Conservation (phyloP, 2,888 invertebrate genomes). For the Pristionchus mayeri region DNA sequence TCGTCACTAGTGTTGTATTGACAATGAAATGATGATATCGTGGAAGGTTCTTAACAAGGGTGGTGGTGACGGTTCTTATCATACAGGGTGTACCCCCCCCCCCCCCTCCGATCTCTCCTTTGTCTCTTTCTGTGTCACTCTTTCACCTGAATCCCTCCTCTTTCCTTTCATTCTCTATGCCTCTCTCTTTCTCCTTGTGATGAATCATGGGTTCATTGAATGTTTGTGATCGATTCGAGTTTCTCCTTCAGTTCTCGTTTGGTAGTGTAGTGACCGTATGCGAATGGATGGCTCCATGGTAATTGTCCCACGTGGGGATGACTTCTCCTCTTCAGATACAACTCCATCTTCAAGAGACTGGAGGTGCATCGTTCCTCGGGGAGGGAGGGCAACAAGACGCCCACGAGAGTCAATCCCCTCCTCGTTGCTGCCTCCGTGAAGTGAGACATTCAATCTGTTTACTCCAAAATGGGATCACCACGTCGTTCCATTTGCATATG, state of each 20-base stretch:
- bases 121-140: neutral
- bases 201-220: constrained; percentile 23
- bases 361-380: neutral
- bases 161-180: neutral
- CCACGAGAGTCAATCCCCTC: constrained; percentile 38
- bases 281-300: neutral
- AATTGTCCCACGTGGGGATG: neutral
- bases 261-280: neutral
- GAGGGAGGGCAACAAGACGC: constrained; percentile 38
- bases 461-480: no score
- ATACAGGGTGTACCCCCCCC: neutral
- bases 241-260: neutral
- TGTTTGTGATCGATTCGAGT: constrained; percentile 26
- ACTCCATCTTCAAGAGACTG: constrained; percentile 2
- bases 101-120: neutral
- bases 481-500: neutral
- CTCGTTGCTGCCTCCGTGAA: constrained; percentile 7
- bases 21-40: neutral
- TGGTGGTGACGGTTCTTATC: neutral
- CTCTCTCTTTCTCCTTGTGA: constrained; percentile 21
- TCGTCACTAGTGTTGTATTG: neutral
- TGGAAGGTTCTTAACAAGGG: neutral
- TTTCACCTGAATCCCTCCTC: neutral
- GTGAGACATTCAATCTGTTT: no score
- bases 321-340: constrained; percentile 14